These are phyloP conservation scores for Lontra canadensis DNA, from an alignment of 2,113 vertebrate species.

Conservation along the genomic window DNA sequence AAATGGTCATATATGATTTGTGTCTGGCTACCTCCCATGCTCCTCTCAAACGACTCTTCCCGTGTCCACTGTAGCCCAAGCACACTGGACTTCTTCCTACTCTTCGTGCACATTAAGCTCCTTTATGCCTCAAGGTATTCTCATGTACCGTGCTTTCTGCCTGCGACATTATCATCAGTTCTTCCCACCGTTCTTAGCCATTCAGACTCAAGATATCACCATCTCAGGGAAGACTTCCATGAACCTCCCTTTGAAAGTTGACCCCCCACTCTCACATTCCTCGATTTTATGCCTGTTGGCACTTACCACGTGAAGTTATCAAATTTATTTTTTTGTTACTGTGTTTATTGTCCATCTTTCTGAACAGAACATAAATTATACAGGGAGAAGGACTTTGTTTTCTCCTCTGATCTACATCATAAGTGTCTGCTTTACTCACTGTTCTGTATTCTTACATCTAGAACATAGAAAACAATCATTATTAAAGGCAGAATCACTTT, in stretches of 20 bases:
- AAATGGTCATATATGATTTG: not conserved
- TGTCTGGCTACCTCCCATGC: not conserved
- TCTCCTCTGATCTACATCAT: not conserved
- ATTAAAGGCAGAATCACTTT: not conserved
- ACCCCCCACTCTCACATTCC: not conserved
- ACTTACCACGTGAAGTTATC: not conserved
- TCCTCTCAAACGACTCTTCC: not conserved
- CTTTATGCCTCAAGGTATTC: not conserved
- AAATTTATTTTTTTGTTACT: not conserved
- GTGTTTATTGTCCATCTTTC: not conserved
- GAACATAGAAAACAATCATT: not conserved
- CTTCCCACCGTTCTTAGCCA: not conserved
- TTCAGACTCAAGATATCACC: not conserved
- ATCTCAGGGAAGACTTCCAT: not conserved
- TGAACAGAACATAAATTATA: not conserved
- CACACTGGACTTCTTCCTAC: not conserved
- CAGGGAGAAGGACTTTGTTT: not conserved
- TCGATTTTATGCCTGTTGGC: not conserved
- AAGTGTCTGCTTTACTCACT: not conserved
- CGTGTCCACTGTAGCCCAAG: not conserved
- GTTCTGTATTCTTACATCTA: not conserved
- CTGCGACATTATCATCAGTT: not conserved
- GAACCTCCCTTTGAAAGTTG: not conserved
- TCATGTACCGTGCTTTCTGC: fast-evolving
- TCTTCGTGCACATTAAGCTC: not conserved